Base-by-base conservation (phyloP, 1,140 invertebrate genomes). In the Drosophila arizonae region DNA sequence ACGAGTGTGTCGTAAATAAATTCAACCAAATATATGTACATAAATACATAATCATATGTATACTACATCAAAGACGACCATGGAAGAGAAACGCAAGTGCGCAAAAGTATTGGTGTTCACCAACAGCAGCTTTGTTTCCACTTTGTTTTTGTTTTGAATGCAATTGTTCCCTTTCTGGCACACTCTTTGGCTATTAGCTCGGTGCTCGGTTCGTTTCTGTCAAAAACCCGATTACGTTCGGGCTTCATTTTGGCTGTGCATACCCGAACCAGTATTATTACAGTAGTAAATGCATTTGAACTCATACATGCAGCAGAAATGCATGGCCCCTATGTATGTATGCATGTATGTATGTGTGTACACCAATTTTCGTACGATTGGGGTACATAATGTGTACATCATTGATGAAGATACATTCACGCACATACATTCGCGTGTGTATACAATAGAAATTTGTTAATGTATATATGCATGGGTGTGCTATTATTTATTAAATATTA, bases 61-160 rank as follows among this genome's bases (percentile, higher is more conserved):
- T 62, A 73, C 15, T 67, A 76, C 64, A 79, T 66, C 51, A 56
- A 48, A 58, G n/a, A 58, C 56, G 50, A 39, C 63, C 70, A 73
- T 57, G 66, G 65, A 73, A 68, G 50, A 61, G 70, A 15, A 21
- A 69, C 57, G 24, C 21, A 57, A 36, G 24, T 17, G 65, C 39
- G 51, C 26, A 30, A 46, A 15, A 62, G 71, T 69, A 63, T 73
- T 73, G 33, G 65, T 73, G 36, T 72, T 55, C 64, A 68, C 55
- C 56, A 72, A 55, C 51, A 65, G 56, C 65, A 73, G 71, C 65
- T 73, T 73, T 73, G 71, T 73, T 61, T 73, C 71, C 17, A 36
- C 71, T 62, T 73, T 73, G 72, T 74, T 74, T 74, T 74, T 74
- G 64, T 70, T 74, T 70, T 74, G 64, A 58, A 64, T 74, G 60